phyloP scores from a whole-genome alignment of 2,888 invertebrate genomes.

The Liopterus haemorrhoidalis region DNA sequence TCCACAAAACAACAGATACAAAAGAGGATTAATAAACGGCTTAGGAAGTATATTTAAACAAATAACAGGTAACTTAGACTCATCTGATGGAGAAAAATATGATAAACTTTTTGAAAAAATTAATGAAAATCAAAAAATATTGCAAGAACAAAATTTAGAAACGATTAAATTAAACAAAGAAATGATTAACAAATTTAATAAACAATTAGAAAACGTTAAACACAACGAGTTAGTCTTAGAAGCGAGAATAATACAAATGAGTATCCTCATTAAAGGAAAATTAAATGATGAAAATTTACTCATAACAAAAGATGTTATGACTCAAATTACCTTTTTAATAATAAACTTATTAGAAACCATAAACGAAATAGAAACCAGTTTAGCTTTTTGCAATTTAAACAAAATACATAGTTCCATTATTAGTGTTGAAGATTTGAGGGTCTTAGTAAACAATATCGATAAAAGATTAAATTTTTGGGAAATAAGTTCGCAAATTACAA shows the following conservation, averaged over 20 bases:
- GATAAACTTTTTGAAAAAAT: slow-evolving; percentile 1
- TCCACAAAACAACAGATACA: neutral
- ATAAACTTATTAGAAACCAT: neutral
- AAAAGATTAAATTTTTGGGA: neutral
- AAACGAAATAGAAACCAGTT: slow-evolving; percentile 1
- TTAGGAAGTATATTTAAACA: slow-evolving; percentile 1
- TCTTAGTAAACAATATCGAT: neutral
- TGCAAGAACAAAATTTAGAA: slow-evolving; percentile 1
- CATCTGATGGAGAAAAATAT: neutral
- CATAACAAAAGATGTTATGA: neutral
- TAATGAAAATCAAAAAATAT: slow-evolving; percentile 2
- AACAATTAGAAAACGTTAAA: neutral
- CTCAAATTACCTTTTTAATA: neutral
- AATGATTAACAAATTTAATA: slow-evolving; percentile 4
- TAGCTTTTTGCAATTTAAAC: slow-evolving; percentile 1
- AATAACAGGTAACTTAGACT: slow-evolving; percentile 1
- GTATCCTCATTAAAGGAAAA: neutral
- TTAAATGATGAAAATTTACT: neutral
- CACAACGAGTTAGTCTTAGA: slow-evolving; percentile 1
- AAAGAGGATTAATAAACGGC: slow-evolving; percentile 3
- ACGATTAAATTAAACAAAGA: neutral
- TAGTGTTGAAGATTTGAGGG: neutral
- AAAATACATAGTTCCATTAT: slow-evolving; percentile 4
- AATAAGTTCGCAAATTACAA: neutral
- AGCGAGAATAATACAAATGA: neutral